Evolutionary conservation across 1,140 invertebrate genomes (phyloP).

Genomic region (Chironomus tepperi): DNA sequence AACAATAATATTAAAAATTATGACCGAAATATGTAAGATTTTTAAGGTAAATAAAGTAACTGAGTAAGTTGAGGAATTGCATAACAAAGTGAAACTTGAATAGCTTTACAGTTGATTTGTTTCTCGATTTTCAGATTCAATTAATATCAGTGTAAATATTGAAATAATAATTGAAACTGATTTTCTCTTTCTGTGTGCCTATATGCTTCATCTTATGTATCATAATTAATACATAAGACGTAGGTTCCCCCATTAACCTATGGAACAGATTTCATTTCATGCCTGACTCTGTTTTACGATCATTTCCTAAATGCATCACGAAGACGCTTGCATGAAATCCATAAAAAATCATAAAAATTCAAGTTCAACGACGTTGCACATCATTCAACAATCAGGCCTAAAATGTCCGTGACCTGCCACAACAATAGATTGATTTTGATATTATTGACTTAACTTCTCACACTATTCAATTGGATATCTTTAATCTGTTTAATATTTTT

Average conservation of each 20-base stretch:
- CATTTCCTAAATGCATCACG: neutral
- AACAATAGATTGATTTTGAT: neutral
- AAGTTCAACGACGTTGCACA: neutral
- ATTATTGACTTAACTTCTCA: neutral
- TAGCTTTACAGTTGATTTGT: neutral
- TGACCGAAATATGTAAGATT: no score
- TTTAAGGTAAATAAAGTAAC: no score
- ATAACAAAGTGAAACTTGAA: neutral
- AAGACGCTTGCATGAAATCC: neutral
- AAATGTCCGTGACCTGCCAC: neutral
- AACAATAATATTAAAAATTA: neutral
- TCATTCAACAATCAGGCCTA: neutral
- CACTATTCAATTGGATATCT: constrained; percentile 7
- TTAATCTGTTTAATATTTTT: neutral
- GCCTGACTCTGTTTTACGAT: no score
- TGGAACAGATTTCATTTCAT: no score
- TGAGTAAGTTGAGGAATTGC: no score
- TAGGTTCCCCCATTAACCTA: no score
- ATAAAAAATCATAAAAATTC: neutral
- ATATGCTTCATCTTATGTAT: neutral
- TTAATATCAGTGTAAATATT: neutral
- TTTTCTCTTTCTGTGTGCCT: neutral
- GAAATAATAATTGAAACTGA: constrained; percentile 1
- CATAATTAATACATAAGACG: no score
- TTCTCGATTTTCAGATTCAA: neutral